Evolutionary conservation across 2,888 invertebrate genomes (phyloP).

Genomic region (Tetanocera ferruginea): DNA sequence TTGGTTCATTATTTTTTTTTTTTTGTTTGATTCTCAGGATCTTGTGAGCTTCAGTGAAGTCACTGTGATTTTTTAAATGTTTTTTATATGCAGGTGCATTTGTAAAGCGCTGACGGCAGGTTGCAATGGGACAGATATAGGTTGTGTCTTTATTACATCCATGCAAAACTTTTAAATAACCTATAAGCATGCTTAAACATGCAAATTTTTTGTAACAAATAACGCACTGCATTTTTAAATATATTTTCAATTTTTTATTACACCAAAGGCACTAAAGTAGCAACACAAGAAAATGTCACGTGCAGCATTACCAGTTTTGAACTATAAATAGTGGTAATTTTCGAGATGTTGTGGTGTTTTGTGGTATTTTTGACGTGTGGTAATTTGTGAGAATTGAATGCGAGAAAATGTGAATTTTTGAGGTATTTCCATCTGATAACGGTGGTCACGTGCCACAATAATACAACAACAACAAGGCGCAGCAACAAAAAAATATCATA

Average conservation of each 20-base stretch:
- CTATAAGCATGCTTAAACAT: background rate
- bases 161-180: background rate
- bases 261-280: too few relatives aligned
- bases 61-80: background rate
- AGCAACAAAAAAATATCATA: too few relatives aligned
- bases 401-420: too few relatives aligned
- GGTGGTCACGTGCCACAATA: too few relatives aligned
- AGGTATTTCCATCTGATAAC: too few relatives aligned
- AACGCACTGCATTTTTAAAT: constrained; percentile 1
- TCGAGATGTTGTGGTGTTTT: too few relatives aligned
- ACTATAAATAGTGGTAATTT: too few relatives aligned
- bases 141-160: background rate
- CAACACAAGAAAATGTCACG: too few relatives aligned
- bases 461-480: too few relatives aligned
- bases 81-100: background rate
- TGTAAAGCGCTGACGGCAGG: background rate
- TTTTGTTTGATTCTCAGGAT: background rate
- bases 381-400: too few relatives aligned
- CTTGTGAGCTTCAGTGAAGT: background rate
- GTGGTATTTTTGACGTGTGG: too few relatives aligned
- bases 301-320: too few relatives aligned
- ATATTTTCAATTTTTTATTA: background rate
- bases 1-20: background rate
- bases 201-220: background rate
- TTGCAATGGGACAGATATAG: background rate